Evolutionary conservation across 2,888 invertebrate species (phyloP).

Genomic region (Ophioninae sp.): DNA sequence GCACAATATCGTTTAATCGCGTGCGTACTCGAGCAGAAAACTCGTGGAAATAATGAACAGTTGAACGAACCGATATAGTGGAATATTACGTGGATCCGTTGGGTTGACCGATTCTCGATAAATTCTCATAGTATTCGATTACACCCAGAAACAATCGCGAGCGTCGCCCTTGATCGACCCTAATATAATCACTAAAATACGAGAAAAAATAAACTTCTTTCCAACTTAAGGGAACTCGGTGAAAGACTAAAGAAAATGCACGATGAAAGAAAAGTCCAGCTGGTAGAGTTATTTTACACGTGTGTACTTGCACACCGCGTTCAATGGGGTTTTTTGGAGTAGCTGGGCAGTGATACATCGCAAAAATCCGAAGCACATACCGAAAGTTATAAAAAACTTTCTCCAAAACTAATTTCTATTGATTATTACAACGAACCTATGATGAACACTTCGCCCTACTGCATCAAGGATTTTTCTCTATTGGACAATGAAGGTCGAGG

Average conservation of each 20-base stretch:
- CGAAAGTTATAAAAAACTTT: neutral
- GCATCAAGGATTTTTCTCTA: constrained; percentile 6
- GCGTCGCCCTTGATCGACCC: neutral
- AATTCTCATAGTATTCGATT: neutral
- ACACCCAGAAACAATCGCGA: neutral
- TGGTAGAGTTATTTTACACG: too few relatives aligned
- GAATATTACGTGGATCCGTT: constrained; percentile 3
- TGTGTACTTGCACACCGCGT: too few relatives aligned
- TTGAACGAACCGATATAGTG: neutral
- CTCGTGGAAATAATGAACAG: constrained; percentile 5
- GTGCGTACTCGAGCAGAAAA: neutral
- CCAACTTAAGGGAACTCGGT: too few relatives aligned
- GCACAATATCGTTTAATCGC: neutral
- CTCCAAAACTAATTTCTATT: neutral
- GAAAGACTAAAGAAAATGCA: too few relatives aligned
- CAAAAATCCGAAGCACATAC: too few relatives aligned
- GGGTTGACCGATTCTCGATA: neutral
- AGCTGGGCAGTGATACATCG: too few relatives aligned
- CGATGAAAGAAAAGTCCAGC: too few relatives aligned
- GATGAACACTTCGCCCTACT: neutral
- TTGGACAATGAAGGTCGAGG: constrained; percentile 27
- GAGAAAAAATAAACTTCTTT: too few relatives aligned
- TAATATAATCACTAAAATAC: too few relatives aligned
- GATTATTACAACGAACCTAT: neutral
- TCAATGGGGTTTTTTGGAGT: too few relatives aligned